Conservation (phyloP, 2,888 invertebrate genomes). For the Ochropleura plecta region DNA sequence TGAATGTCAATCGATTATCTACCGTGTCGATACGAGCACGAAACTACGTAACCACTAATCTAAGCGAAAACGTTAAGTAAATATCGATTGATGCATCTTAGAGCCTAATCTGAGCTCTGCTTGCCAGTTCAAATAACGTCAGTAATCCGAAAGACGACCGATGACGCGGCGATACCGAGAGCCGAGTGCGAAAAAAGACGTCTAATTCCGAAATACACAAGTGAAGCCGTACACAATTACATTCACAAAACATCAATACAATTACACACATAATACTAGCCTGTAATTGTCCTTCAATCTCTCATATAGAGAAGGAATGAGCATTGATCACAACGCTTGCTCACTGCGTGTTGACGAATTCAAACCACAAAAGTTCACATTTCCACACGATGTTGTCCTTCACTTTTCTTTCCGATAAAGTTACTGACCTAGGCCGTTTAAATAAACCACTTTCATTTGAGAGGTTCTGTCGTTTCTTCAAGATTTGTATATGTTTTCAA, state of each 20-base stretch:
- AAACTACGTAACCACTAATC: conserved; percentile 54
- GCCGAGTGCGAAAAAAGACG: conserved; percentile 35
- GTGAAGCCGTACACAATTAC: conserved; percentile 50
- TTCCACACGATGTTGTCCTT: conserved; percentile 43
- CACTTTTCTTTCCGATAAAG: conserved; percentile 43
- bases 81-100: conserved; percentile 34
- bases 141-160: conserved; percentile 40
- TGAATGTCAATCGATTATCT: conserved; percentile 38
- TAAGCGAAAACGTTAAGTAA: conserved; percentile 43
- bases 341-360: conserved; percentile 34
- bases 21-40: conserved; percentile 44
- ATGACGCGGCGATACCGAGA: conserved; percentile 28
- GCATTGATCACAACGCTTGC: conserved; percentile 27
- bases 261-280: conserved; percentile 50
- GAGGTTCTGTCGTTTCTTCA: background rate
- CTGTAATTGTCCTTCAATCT: conserved; percentile 48
- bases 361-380: conserved; percentile 43
- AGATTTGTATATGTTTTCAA: background rate
- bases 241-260: conserved; percentile 47
- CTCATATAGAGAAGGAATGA: conserved; percentile 21
- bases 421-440: conserved; percentile 40
- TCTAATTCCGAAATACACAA: conserved; percentile 43
- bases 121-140: conserved; percentile 50
- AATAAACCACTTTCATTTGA: conserved; percentile 41
- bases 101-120: conserved; percentile 50